Evolutionary conservation across 2,888 invertebrate genomes (phyloP).

Genomic region (Agriopis aurantiaria): DNA sequence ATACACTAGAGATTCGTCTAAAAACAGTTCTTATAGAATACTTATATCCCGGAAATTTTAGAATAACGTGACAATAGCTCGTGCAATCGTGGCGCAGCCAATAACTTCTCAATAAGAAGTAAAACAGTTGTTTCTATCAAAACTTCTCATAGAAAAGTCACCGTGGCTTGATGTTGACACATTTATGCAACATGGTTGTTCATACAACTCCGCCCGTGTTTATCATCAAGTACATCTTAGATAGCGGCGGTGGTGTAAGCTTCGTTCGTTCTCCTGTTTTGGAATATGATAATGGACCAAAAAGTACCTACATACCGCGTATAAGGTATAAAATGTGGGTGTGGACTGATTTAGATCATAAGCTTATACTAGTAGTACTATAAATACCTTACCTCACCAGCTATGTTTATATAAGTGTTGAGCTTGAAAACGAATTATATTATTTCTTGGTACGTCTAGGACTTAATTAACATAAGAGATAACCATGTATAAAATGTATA

Average conservation of each 20-base stretch:
- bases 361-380: neutral
- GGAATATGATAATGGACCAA: neutral
- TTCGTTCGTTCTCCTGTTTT: neutral
- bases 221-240: conserved; percentile 40
- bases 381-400: too few species aligned
- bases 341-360: neutral
- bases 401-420: too few species aligned
- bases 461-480: too few species aligned
- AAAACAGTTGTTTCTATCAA: neutral
- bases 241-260: conserved; percentile 23
- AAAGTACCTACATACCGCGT: neutral
- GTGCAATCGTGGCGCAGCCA: neutral
- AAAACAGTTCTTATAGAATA: neutral
- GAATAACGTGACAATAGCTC: neutral
- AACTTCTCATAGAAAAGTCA: neutral
- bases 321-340: neutral
- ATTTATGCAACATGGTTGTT: conserved; percentile 37
- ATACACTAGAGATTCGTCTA: too few species aligned
- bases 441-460: too few species aligned
- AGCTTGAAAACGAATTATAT: too few species aligned
- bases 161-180: conserved; percentile 21
- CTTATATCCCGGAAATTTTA: neutral
- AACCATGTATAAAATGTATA: too few species aligned
- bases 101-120: neutral
- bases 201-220: conserved; percentile 31